A percentile compares a stretch with the other conserved stretches of the same genome.
phyloP scores from a whole-genome alignment of 2,888 invertebrate species.

The Nycteola revayana region DNA sequence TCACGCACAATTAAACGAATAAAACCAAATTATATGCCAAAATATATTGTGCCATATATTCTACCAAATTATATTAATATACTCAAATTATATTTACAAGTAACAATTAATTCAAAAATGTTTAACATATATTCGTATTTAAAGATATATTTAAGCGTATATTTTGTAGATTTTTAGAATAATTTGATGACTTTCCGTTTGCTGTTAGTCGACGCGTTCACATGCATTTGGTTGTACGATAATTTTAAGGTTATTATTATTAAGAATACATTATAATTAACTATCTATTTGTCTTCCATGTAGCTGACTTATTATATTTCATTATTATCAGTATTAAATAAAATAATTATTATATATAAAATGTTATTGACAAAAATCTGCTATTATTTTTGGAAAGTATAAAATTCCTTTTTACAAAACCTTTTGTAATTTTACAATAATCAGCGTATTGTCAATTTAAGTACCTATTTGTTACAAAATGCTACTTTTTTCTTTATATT shows the following conservation, averaged over 20 bases:
- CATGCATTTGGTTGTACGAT: constrained; percentile 68
- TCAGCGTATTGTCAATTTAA: too few relatives aligned
- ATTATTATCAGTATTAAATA: constrained; percentile 18
- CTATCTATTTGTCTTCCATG: constrained; percentile 63
- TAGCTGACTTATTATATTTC: constrained; percentile 23
- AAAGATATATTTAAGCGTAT: constrained; percentile 26
- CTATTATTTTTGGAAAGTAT: too few relatives aligned
- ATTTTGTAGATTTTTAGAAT: constrained; percentile 37
- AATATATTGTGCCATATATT: constrained; percentile 28
- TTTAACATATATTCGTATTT: constrained; percentile 28
- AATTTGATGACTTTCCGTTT: constrained; percentile 57
- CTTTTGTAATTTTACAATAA: too few relatives aligned
- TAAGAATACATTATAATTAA: constrained; percentile 35
- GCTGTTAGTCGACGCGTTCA: constrained; percentile 74
- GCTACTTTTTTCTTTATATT: too few relatives aligned
- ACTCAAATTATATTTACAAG: constrained; percentile 20
- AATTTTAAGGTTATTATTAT: constrained; percentile 37
- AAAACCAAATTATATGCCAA: constrained; percentile 34
- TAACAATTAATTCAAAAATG: constrained; percentile 18
- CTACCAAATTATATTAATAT: constrained; percentile 25
- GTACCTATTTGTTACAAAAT: too few relatives aligned
- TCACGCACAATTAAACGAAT: constrained; percentile 44
- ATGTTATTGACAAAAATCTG: constrained; percentile 14
- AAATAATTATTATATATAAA: constrained; percentile 20
- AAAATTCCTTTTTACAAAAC: too few relatives aligned